Conservation (phyloP, 2,113 vertebrate genomes). For the Andinoacara biseriatus region DNA sequence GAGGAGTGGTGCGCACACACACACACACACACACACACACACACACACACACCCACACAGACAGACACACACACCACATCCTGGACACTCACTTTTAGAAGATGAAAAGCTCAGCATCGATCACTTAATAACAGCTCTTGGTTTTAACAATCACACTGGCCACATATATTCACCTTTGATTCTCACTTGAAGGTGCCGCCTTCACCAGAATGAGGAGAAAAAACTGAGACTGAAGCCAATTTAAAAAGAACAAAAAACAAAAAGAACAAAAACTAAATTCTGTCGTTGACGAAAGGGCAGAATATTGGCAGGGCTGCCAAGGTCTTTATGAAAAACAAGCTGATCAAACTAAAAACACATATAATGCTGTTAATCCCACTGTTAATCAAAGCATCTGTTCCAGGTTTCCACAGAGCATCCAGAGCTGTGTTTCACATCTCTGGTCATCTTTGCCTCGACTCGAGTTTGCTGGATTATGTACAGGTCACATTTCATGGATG, state of each 20-base stretch:
- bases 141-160: neutral
- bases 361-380: neutral
- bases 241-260: neutral
- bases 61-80: neutral
- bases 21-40: neutral
- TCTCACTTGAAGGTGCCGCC: neutral
- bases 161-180: neutral
- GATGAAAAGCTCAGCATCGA: neutral
- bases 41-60: too few species aligned
- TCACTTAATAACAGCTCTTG: neutral
- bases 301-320: neutral
- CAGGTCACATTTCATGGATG: constrained; percentile 69
- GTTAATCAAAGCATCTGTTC: neutral
- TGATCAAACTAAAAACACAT: neutral
- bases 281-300: neutral
- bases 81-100: neutral
- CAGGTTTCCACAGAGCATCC: neutral
- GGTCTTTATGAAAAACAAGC: neutral
- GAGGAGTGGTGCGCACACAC: neutral
- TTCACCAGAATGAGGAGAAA: neutral
- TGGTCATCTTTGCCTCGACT: constrained; percentile 24
- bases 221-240: neutral
- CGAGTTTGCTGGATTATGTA: constrained; percentile 26
- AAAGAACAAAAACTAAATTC: neutral
- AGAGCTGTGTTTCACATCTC: constrained; percentile 25